Conservation (phyloP, 2,888 invertebrate genomes). For the Stenodema calcarata region DNA sequence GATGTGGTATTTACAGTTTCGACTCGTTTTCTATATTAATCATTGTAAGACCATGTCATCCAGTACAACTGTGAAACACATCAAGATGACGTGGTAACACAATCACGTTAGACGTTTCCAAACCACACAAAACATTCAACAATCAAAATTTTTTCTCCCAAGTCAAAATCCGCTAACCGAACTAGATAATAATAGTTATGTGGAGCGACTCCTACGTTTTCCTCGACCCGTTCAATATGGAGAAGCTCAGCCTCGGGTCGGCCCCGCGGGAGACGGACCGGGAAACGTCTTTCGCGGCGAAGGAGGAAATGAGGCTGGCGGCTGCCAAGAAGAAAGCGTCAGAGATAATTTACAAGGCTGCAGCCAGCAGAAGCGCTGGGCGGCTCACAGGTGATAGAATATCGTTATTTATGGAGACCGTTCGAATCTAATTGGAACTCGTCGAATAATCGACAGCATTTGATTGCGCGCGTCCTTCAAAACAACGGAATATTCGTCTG, state of each 20-base stretch:
- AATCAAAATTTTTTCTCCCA: neutral
- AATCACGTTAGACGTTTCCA: neutral
- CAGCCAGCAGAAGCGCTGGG: neutral
- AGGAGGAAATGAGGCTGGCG: neutral
- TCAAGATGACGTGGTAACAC: neutral
- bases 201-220: neutral
- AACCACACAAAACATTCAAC: neutral
- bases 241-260: neutral
- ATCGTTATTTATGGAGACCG: too few relatives aligned
- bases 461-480: too few relatives aligned
- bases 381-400: neutral
- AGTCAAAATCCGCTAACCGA: neutral
- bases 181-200: neutral
- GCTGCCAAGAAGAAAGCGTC: neutral
- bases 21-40: too few relatives aligned
- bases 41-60: too few relatives aligned
- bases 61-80: neutral
- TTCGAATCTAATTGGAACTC: too few relatives aligned
- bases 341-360: neutral
- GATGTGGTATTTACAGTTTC: too few relatives aligned
- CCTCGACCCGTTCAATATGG: neutral
- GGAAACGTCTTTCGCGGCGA: neutral
- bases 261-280: neutral
- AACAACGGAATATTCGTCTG: too few relatives aligned
- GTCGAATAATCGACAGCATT: too few relatives aligned